Conservation (phyloP, 2,888 invertebrate species). For the Linyphia triangularis region DNA sequence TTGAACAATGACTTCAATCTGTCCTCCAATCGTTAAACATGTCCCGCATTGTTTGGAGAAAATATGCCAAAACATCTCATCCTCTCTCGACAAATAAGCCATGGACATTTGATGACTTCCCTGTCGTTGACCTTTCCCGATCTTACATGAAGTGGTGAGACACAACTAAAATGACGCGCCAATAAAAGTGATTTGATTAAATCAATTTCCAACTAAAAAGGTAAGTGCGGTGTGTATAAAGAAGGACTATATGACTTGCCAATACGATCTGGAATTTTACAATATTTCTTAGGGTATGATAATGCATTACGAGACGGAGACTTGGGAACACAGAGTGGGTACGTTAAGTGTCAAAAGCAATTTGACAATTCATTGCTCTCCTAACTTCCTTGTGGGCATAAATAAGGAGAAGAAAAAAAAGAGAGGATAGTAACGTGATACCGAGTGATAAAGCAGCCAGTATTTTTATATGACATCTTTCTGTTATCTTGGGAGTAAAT, state of each 20-base stretch:
- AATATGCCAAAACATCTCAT: no score
- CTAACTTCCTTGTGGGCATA: slow-evolving; percentile 31
- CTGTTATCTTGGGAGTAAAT: slow-evolving; percentile 41
- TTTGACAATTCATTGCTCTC: slow-evolving; percentile 11
- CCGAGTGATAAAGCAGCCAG: not conserved
- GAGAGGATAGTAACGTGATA: not conserved
- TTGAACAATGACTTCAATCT: not conserved
- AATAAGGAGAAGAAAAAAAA: not conserved
- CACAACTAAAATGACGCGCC: not conserved
- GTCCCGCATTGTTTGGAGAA: not conserved
- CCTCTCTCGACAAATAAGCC: not conserved
- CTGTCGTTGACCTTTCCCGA: slow-evolving; percentile 33
- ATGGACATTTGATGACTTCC: slow-evolving; percentile 14
- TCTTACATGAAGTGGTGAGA: not conserved
- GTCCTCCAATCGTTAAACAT: slow-evolving; percentile 3
- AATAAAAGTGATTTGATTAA: not conserved
- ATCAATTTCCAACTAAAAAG: no score
- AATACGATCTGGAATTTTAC: no score
- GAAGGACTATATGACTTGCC: no score
- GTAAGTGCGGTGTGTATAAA: no score
- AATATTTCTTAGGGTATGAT: no score
- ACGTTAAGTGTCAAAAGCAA: slow-evolving; percentile 22
- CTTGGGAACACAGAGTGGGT: no score
- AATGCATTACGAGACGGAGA: no score
- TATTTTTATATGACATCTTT: slow-evolving; percentile 25